Evolutionary conservation across 2,888 invertebrate genomes (phyloP).

Genomic region (Phytoseiulus persimilis): DNA sequence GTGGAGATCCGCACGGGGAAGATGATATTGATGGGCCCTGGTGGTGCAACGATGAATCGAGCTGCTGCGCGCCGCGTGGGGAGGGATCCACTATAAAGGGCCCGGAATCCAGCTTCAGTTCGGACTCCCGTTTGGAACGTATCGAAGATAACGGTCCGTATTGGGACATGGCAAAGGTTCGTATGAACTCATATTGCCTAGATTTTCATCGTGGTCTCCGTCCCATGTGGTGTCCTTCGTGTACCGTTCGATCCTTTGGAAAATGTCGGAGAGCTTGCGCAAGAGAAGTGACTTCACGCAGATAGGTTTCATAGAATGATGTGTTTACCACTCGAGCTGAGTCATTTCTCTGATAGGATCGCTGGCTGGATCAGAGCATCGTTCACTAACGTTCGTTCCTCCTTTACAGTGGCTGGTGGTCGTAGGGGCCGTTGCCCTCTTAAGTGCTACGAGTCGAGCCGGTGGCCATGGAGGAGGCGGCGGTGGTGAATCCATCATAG

Average conservation of each 20-base stretch:
- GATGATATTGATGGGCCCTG: constrained; percentile 5
- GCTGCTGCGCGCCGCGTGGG: neutral
- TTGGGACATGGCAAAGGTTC: constrained; percentile 32
- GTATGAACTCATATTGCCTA: neutral
- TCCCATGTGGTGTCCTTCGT: neutral
- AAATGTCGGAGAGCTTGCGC: too few species aligned
- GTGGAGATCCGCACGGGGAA: neutral
- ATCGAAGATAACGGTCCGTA: constrained; percentile 5
- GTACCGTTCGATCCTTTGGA: too few species aligned
- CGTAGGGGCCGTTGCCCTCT: constrained; percentile 23
- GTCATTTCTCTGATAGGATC: too few species aligned
- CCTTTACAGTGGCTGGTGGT: constrained; percentile 30
- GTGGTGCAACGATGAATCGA: constrained; percentile 5
- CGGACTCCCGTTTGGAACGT: neutral
- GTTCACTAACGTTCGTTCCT: neutral
- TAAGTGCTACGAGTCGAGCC: neutral
- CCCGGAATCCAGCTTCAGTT: neutral
- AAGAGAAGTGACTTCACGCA: too few species aligned
- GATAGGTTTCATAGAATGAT: too few species aligned
- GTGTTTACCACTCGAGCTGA: too few species aligned
- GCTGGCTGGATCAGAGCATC: neutral
- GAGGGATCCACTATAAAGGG: neutral
- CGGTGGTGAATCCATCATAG: neutral
- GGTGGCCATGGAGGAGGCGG: constrained; percentile 17
- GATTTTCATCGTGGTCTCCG: neutral